Evolutionary conservation across 2,113 vertebrate species (phyloP), one percentile per base, ranked within the genome.

Genomic region (Chrysemys picta): DNA sequence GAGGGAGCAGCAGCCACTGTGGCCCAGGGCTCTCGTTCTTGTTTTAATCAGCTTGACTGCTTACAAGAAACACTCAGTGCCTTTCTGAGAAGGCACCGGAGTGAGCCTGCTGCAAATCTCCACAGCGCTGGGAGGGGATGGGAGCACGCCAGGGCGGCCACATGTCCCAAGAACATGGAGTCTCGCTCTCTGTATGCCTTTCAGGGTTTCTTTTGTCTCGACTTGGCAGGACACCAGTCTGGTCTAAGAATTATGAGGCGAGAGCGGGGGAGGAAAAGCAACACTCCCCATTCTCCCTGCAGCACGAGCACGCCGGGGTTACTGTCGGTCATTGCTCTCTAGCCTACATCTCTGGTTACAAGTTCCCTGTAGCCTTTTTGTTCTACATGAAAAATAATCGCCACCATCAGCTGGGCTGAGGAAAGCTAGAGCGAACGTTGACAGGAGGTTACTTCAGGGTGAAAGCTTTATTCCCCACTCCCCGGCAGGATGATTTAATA

Each of bases 291-390:
- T 72, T 78, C 38, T 80, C 89, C 89, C 8, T 10, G 87, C 83
- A 0, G 80, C 91, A 82, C 0, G 24, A 69, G 92, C 10, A 6
- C 4, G 9, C 25, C 0, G 80, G 82, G 98, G 98, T 98, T 98
- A 98, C 97, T 98, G 49, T 57, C 94, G 98, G 98, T 98, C 98
- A 97, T 72, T 97, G 98, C 97, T 98, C 98, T 95, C 94, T 96
- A 54, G 81, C 94, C 91, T 90, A 95, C 95, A 84, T 98, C 95
- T 98, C 97, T 3, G 80, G 97, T 98, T 98, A 98, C 98, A 94
- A 96, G 96, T 96, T 97, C 90, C 96, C 97, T 45, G 69, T 45
- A 27, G 85, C 96, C 96, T 92, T 92, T 97, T 96, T 95, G 97
- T 97, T 97, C 89, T 85, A 89, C 87, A 8, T 6, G 81, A 96